Conservation (phyloP, 2,888 invertebrate genomes). For the Philereme vetulata region DNA sequence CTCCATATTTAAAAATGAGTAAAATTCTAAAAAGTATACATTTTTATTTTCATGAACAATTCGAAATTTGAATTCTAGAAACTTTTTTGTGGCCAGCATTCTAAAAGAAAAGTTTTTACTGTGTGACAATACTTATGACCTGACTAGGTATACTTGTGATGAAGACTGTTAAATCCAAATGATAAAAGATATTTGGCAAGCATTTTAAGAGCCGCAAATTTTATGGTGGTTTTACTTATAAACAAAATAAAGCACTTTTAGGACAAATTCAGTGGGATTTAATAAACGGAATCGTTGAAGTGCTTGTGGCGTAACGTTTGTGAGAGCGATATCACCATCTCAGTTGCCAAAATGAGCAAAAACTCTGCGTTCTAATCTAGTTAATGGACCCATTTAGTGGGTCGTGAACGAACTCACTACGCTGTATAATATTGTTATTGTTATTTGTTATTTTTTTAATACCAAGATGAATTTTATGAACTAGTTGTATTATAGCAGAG, state of each 20-base stretch:
- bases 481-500: too few relatives aligned
- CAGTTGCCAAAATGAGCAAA: conserved; percentile 44
- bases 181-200: not conserved
- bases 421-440: too few relatives aligned
- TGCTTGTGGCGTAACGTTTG: conserved; percentile 36
- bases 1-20: too few relatives aligned
- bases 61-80: too few relatives aligned
- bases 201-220: not conserved
- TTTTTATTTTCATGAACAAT: too few relatives aligned
- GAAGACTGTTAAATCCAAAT: not conserved
- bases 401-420: conserved; percentile 20
- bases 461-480: too few relatives aligned
- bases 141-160: not conserved
- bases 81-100: too few relatives aligned
- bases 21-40: too few relatives aligned
- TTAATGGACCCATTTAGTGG: conserved; percentile 43
- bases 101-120: too few relatives aligned
- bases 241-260: conserved; percentile 47
- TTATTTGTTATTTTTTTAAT: too few relatives aligned
- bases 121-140: too few relatives aligned
- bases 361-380: conserved; percentile 40
- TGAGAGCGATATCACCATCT: conserved; percentile 23
- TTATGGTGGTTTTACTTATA: not conserved
- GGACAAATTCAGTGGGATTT: conserved; percentile 41
- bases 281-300: conserved; percentile 49